A percentile compares a stretch with the other conserved stretches of the same genome.
Evolutionary conservation across 2,113 vertebrate species (phyloP).

Genomic region (Ahaetulla prasina): DNA sequence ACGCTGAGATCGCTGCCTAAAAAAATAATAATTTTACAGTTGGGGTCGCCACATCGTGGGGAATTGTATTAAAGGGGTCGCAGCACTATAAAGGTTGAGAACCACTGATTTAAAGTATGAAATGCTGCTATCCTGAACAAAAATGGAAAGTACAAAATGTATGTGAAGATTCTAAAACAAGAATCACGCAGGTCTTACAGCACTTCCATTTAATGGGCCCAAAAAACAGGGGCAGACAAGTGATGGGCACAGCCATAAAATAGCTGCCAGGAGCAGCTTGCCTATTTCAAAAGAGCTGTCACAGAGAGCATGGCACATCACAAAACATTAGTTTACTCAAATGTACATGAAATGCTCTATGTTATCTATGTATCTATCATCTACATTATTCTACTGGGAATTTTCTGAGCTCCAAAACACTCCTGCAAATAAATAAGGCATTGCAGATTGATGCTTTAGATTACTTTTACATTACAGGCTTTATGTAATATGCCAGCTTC

Average conservation of each 20-base stretch:
- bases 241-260: not conserved
- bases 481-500: not conserved
- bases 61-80: no score
- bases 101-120: not conserved
- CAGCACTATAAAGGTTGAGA: no score
- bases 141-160: not conserved
- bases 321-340: not conserved
- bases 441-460: not conserved
- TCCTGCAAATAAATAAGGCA: not conserved
- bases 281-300: not conserved
- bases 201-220: not conserved
- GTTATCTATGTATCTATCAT: not conserved
- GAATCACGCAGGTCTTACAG: not conserved
- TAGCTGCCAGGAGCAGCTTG: not conserved
- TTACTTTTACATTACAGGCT: no score
- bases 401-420: not conserved
- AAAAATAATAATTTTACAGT: no score
- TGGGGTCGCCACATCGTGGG: no score
- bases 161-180: not conserved
- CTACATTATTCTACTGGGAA: not conserved
- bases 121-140: not conserved
- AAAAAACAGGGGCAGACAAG: not conserved
- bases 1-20: no score
- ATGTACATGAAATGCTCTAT: not conserved
- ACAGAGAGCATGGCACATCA: not conserved